phyloP scores from a whole-genome alignment of 30 jellyfish, hydroid and myxozoan species.

The Turritopsis rubra region DNA sequence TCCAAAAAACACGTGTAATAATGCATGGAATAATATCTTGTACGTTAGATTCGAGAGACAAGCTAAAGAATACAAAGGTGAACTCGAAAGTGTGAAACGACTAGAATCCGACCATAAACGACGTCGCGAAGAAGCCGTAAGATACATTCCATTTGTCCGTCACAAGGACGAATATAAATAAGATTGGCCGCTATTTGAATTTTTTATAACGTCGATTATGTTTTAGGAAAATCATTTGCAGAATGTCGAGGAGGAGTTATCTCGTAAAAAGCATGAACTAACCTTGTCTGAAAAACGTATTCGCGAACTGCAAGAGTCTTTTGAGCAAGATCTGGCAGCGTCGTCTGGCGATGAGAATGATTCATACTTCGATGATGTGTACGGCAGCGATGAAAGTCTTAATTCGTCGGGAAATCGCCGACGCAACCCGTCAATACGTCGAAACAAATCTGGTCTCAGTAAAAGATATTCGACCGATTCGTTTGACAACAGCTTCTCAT shows the following conservation, averaged over 20 bases:
- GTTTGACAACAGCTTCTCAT: background rate
- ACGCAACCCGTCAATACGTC: background rate
- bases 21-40: too few relatives aligned
- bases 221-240: slow-evolving; percentile 67
- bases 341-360: slow-evolving; percentile 65
- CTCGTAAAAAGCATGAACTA: slow-evolving; percentile 66
- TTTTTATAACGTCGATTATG: background rate
- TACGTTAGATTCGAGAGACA: slow-evolving; percentile 67
- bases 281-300: slow-evolving; percentile 70
- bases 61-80: slow-evolving; percentile 49
- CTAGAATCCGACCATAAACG: slow-evolving; percentile 92
- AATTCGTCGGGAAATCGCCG: slow-evolving; percentile 23
- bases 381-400: slow-evolving; percentile 31
- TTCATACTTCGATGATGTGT: slow-evolving; percentile 3
- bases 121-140: slow-evolving; percentile 80
- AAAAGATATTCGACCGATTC: background rate
- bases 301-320: slow-evolving; percentile 87
- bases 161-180: background rate
- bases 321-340: slow-evolving; percentile 78
- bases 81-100: slow-evolving; percentile 47
- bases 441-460: background rate
- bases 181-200: background rate
- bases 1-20: too few relatives aligned
- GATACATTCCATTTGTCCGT: slow-evolving; percentile 14
- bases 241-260: slow-evolving; percentile 56